Base-by-base conservation (phyloP, 2,888 invertebrate species). In the Eupeodes latifasciatus region DNA sequence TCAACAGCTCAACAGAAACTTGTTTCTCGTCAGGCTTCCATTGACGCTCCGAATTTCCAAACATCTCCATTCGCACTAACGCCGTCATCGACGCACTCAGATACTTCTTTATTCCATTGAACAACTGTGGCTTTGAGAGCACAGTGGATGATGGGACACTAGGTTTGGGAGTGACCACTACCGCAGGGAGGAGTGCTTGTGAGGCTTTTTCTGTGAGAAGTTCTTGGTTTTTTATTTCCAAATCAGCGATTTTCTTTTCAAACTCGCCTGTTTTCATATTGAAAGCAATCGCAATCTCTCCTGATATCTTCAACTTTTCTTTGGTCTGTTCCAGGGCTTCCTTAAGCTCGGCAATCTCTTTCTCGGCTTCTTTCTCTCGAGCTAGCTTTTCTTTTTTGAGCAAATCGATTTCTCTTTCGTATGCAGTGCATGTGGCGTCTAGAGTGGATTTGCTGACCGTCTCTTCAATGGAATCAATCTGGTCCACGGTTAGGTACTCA, bases 11-110 rank as follows among this genome's bases (percentile, higher is more conserved):
- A 11, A 91, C 89, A 2, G 92, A 90, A 40, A 91, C 91, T 4
- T 91, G 90, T n/a, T 91, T 92, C 86, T 94, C 94, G 82, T 94
- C 94, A 0, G 90, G 82, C 81, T 92, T 92, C 92, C 93, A 94
- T 14, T 89, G 86, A 7, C 94, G 92, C 10, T 93, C 93, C 0
- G 91, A 89, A 40, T 90, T 91, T 0, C 92, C 92, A 86, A 93
- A 94, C 91, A 94, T 92, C 91, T 94, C 94, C 93, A 94, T 93
- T 10, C 94, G 92, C 5, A 94, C 89, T n/a, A 94, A 83, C 0
- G 93, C 90, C 0, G 91, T 90, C 93, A 94, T 93, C 7, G 93
- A 91, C 4, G 92, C 91, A 16, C 91, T 91, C 16, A 93, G 81
- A 87, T 94, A 94, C 77, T 92, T 93, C 81, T 92, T 93, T n/a